Evolutionary conservation across 2,113 vertebrate species (phyloP).

Genomic region (Puntigrus tetrazona): DNA sequence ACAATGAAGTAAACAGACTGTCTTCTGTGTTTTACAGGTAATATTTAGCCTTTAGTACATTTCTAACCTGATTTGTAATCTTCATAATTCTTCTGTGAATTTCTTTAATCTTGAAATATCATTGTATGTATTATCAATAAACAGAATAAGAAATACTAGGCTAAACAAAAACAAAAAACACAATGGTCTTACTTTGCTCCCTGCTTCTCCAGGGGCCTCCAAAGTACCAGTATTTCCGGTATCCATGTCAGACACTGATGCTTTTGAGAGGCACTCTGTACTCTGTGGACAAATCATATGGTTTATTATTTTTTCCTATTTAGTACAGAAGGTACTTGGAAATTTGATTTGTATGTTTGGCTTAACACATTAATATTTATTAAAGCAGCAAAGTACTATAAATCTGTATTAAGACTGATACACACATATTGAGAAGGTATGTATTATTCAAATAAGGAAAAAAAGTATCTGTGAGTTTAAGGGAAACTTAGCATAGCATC

Average conservation of each 20-base stretch:
- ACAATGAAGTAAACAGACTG: too few relatives aligned
- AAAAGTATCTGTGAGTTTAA: not conserved
- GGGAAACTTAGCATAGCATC: too few relatives aligned
- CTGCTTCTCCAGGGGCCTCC: conserved; percentile 70
- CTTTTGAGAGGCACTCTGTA: conserved; percentile 71
- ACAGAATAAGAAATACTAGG: too few relatives aligned
- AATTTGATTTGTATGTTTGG: not conserved
- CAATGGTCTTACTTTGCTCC: conserved; percentile 71
- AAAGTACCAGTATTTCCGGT: conserved; percentile 57
- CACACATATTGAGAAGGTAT: not conserved
- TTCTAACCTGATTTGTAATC: too few relatives aligned
- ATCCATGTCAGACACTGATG: conserved; percentile 76
- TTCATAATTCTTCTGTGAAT: not conserved
- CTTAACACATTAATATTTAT: not conserved
- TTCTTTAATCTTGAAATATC: not conserved
- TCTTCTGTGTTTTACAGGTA: too few relatives aligned
- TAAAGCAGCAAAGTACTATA: not conserved
- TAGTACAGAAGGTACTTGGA: not conserved
- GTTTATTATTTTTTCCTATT: not conserved
- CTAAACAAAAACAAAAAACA: not conserved
- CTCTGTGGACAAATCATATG: conserved; percentile 53
- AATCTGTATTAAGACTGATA: not conserved
- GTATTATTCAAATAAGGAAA: not conserved
- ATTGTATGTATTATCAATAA: too few relatives aligned
- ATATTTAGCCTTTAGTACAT: too few relatives aligned